Base-by-base conservation (phyloP, 1,140 invertebrate species). In the Reticulitermes speratus region DNA sequence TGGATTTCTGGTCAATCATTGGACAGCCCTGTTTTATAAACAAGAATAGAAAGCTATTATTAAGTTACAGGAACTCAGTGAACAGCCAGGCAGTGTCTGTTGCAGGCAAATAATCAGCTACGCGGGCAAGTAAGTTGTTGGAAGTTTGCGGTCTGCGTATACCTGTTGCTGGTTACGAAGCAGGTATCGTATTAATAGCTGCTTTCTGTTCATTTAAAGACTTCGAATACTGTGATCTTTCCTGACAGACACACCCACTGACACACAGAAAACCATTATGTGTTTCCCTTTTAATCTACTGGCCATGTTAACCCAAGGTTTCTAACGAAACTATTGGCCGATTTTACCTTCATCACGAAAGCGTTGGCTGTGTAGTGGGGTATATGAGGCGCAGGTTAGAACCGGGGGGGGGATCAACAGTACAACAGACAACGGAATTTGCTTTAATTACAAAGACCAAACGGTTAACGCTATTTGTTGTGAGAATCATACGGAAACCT, bases 221-320 rank as follows among this genome's bases (percentile, higher is more conserved):
- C n/a, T 75, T 75, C 65, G 30, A 75, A n/a, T 75, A 75, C 65
- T n/a, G 65, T 75, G n/a, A 75, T 75, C n/a, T 75, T 30, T 30
- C 5, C 65, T 25, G n/a, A 75, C 25, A 75, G n/a, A 75, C 25
- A 75, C 65, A 16, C 65, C 65, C 8, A 75, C n/a, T 30, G n/a
- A 0, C 65, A 9, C 65, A 30, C n/a, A 75, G 6, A 12, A 75
- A 65, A 65, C 12, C 8, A 21, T 23, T n/a, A 7, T n/a, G 21
- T 8, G 7, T 14, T 75, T 30, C n/a, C 7, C n/a, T 59, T 75
- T 25, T 75, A 75, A 30, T 75, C 65, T n/a, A 8, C 9, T n/a
- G 25, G 9, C 65, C 65, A 14, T 30, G 65, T 75, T 30, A 75
- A 2, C 5, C 1, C 6, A 25, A 75, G 19, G 7, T 65, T 65